Evolutionary conservation across 2,797 vertebrate species (phyloP).

Genomic region (Menidia menidia): DNA sequence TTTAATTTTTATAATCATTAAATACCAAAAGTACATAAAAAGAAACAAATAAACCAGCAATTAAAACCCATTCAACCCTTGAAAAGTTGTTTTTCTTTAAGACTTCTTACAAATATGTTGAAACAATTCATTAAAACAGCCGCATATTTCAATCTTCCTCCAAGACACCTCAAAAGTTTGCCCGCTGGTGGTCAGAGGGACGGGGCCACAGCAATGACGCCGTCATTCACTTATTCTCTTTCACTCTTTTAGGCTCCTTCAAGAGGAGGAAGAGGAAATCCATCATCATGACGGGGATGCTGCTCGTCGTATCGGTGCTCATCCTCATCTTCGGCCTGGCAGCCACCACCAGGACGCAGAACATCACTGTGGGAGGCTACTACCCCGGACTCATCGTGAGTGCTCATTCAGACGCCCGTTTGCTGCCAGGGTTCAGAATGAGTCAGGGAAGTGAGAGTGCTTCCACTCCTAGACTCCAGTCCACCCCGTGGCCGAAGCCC

Average conservation of each 20-base stretch:
- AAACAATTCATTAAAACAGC: neutral
- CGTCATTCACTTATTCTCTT: neutral
- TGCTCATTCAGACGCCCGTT: constrained; percentile 59
- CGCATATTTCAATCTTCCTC: constrained; percentile 5
- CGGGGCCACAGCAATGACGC: neutral
- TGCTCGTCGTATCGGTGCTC: constrained; percentile 94
- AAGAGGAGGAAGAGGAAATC: constrained; percentile 97
- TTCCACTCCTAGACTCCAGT: constrained; percentile 34
- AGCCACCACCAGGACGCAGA: constrained; percentile 96
- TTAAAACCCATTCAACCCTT: neutral
- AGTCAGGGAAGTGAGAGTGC: constrained; percentile 9
- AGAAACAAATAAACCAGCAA: no score
- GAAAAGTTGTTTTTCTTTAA: neutral
- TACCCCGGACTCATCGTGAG: constrained; percentile 99
- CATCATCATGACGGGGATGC: constrained; percentile 92
- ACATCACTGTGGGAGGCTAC: constrained; percentile 98
- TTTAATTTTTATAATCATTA: no score
- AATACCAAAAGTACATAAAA: no score
- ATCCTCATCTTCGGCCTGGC: constrained; percentile 96
- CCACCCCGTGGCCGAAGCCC: constrained; percentile 51
- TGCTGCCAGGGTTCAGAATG: constrained; percentile 23
- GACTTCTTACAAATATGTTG: neutral
- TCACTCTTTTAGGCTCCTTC: constrained; percentile 87
- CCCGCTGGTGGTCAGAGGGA: neutral
- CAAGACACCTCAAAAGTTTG: neutral